phyloP scores from a whole-genome alignment of 2,888 invertebrate genomes.

The Eudemis profundana region DNA sequence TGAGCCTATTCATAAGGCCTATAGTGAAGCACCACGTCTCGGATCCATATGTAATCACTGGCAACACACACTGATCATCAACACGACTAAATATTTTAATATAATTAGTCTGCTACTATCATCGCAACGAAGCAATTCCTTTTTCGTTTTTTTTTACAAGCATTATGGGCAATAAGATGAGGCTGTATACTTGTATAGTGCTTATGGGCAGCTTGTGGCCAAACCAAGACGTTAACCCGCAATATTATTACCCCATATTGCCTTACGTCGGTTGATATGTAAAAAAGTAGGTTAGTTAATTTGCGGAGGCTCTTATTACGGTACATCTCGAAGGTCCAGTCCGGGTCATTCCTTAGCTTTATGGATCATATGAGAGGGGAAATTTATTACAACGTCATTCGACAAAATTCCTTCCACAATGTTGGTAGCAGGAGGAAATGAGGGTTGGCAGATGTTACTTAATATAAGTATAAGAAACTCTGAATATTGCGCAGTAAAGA shows the following conservation, averaged over 20 bases:
- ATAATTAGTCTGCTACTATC: too few species aligned
- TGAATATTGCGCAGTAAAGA: constrained; percentile 61
- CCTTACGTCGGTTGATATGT: constrained; percentile 15
- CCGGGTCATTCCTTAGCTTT: constrained; percentile 56
- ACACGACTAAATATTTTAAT: too few species aligned
- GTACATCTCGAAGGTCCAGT: constrained; percentile 36
- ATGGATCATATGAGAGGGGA: constrained; percentile 69
- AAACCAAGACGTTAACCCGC: not conserved
- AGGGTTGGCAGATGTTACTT: constrained; percentile 69
- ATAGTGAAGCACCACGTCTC: too few species aligned
- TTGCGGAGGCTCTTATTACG: constrained; percentile 40
- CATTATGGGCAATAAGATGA: not conserved
- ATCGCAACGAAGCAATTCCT: not conserved
- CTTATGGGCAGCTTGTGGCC: not conserved
- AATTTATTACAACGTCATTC: constrained; percentile 76
- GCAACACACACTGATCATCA: too few species aligned
- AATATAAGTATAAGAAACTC: constrained; percentile 49
- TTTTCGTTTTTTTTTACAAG: not conserved
- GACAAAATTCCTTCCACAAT: constrained; percentile 69
- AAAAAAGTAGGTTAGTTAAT: constrained; percentile 39
- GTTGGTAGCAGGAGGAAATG: constrained; percentile 66
- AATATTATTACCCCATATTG: constrained; percentile 18
- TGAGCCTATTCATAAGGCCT: too few species aligned
- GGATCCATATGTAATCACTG: too few species aligned
- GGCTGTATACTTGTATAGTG: not conserved